Percentiles rank a stretch among this genome's conserved stretches.
Evolutionary conservation across 2,797 vertebrate genomes (phyloP).

Genomic region (Poeciliopsis turneri): DNA sequence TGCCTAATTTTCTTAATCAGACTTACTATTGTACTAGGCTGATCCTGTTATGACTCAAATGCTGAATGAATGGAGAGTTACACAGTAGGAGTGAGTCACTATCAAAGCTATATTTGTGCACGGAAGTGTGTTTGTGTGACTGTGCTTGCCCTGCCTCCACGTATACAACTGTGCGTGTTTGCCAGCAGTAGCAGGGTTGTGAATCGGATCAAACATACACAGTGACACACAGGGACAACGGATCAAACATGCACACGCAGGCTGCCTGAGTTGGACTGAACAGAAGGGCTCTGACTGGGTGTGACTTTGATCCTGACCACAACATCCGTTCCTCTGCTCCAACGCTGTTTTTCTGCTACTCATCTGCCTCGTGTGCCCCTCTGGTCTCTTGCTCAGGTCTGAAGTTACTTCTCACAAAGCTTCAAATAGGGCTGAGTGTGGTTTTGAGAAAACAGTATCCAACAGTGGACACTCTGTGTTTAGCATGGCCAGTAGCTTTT

Average conservation of each 20-base stretch:
- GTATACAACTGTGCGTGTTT: conserved; percentile 56
- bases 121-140: conserved; percentile 46
- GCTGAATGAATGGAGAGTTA: conserved; percentile 67
- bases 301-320: conserved; percentile 72
- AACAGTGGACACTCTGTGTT: conserved; percentile 49
- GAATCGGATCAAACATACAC: conserved; percentile 65
- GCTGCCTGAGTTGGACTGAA: conserved; percentile 37
- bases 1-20: conserved; percentile 64
- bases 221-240: conserved; percentile 48
- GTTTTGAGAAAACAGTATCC: conserved; percentile 55
- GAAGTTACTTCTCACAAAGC: conserved; percentile 58
- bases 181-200: conserved; percentile 60
- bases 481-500: conserved; percentile 40
- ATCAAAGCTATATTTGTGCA: conserved; percentile 67
- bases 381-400: conserved; percentile 48
- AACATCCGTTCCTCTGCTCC: conserved; percentile 64
- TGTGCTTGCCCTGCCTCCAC: conserved; percentile 39
- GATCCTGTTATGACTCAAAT: conserved; percentile 66
- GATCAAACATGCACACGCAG: conserved; percentile 44
- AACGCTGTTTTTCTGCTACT: conserved; percentile 41
- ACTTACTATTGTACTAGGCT: conserved; percentile 47
- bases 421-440: conserved; percentile 60
- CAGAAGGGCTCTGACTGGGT: conserved; percentile 46
- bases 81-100: conserved; percentile 66
- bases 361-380: conserved; percentile 45